Conservation (phyloP, 2,888 invertebrate species). For the Toxonevra muliebris region DNA sequence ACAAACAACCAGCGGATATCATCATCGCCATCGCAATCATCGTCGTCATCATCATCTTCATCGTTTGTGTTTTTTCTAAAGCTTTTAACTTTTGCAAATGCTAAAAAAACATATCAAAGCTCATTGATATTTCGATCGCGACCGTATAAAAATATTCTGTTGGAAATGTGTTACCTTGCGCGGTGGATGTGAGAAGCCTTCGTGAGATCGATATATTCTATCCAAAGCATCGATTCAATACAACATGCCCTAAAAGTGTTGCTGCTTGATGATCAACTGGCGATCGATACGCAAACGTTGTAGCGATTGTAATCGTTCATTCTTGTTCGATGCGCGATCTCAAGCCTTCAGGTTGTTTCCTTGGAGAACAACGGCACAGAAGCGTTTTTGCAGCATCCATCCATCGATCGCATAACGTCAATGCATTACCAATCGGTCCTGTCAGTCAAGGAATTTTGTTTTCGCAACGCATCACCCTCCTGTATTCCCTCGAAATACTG, state of each 20-base stretch:
- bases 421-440: slow-evolving; percentile 40
- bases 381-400: slow-evolving; percentile 27
- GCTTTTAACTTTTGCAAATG: slow-evolving; percentile 22
- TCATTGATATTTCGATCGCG: slow-evolving; percentile 66
- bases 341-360: slow-evolving; percentile 2
- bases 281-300: slow-evolving; percentile 20
- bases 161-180: slow-evolving; percentile 41
- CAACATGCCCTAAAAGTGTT: slow-evolving; percentile 55
- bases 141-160: slow-evolving; percentile 67
- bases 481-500: slow-evolving; percentile 40
- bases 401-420: slow-evolving; percentile 18
- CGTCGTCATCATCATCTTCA: slow-evolving; percentile 10
- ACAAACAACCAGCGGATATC: slow-evolving; percentile 19
- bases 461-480: slow-evolving; percentile 45
- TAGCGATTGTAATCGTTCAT: slow-evolving; percentile 39
- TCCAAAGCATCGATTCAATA: slow-evolving; percentile 28
- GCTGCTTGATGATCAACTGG: slow-evolving; percentile 42
- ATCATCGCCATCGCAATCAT: slow-evolving; percentile 6
- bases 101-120: slow-evolving; percentile 46
- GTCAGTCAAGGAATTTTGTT: slow-evolving; percentile 62
- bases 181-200: slow-evolving; percentile 21
- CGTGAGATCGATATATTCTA: slow-evolving; percentile 7
- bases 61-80: not conserved
- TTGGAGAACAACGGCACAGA: slow-evolving; percentile 28
- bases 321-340: slow-evolving; percentile 6